Conservation (phyloP, 2,888 invertebrate genomes). For the Argyresthia albistria region DNA sequence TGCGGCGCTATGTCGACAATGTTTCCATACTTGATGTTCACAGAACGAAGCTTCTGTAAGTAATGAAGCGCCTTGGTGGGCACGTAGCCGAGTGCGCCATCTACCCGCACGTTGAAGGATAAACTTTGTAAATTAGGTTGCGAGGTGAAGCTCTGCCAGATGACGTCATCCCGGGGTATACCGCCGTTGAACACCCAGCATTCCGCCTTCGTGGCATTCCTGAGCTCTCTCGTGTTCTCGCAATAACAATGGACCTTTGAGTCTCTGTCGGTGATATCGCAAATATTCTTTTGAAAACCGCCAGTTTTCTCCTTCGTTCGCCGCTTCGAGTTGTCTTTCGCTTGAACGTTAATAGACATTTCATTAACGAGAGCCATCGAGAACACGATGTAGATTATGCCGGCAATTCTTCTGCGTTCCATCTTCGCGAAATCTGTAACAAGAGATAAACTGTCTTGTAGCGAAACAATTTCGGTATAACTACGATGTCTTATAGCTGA, state of each 20-base stretch:
- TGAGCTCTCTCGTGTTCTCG: slow-evolving; percentile 64
- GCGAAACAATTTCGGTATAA: not conserved
- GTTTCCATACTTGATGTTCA: slow-evolving; percentile 81
- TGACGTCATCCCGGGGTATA: slow-evolving; percentile 77
- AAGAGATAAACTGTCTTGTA: slow-evolving; percentile 25
- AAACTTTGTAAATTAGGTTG: slow-evolving; percentile 80
- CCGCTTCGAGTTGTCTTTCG: slow-evolving; percentile 54
- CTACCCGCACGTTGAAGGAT: slow-evolving; percentile 79
- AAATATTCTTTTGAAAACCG: slow-evolving; percentile 69
- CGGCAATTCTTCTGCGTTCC: slow-evolving; percentile 44
- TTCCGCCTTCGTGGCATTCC: slow-evolving; percentile 79
- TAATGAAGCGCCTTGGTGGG: slow-evolving; percentile 80
- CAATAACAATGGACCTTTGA: slow-evolving; percentile 80
- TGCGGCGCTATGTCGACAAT: slow-evolving; percentile 79
- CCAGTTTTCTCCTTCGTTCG: slow-evolving; percentile 59
- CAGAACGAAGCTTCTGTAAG: slow-evolving; percentile 75
- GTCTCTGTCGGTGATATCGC: slow-evolving; percentile 67
- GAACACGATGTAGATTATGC: slow-evolving; percentile 53
- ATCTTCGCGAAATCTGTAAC: slow-evolving; percentile 59
- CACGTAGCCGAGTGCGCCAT: slow-evolving; percentile 78
- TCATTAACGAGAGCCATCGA: slow-evolving; percentile 58
- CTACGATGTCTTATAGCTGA: too few species aligned
- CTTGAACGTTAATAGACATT: slow-evolving; percentile 60
- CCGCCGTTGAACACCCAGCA: slow-evolving; percentile 84
- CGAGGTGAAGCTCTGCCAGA: slow-evolving; percentile 83